Evolutionary conservation across 2,113 vertebrate species (phyloP), one percentile per base, ranked within the genome.

Genomic region (Gopherus flavomarginatus): DNA sequence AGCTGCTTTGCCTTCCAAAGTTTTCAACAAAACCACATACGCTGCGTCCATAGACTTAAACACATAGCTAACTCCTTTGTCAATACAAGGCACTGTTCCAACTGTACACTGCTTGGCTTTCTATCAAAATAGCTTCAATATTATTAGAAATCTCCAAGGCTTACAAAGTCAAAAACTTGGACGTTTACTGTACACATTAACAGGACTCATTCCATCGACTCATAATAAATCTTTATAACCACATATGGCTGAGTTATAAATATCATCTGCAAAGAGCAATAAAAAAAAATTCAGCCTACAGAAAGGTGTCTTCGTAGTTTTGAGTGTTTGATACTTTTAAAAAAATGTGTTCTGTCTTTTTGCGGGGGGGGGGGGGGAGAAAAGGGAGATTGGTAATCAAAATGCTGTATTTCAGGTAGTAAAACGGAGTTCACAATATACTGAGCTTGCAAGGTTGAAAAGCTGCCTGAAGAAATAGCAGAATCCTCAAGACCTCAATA

Each of bases 201-300:
- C 98, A 98, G 98, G 98, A 96, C 98, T 99, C 98, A 98, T 98
- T 98, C 98, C 97, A 94, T 98, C 97, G 98, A 95, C 98, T 98
- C 95, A 89, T 98, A 98, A 99, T 99, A 99, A 99, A 99, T 99
- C 99, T 99, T 98, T 98, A 98, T 97, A 98, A 98, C 98, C 97
- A 97, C 98, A 97, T 97, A 98, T 98, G 98, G 98, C 98, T 59
- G 90, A 96, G 97, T 98, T 98, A 98, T 98, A 97, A 98, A 98
- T 98, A 98, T 98, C 97, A 98, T 97, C 98, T 98, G 98, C 97
- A 98, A 98, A 98, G 97, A 98, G 97, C 96, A 96, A 98, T 98
- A 98, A 98, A 98, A 96, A 98, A 92, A 82, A 65, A 95, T 84
- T 22, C 89, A 86, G 96, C 94, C 69, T 96, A 94, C 82, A 77